Conservation (phyloP, 2,888 invertebrate species). For the Drosophila prostipennis region DNA sequence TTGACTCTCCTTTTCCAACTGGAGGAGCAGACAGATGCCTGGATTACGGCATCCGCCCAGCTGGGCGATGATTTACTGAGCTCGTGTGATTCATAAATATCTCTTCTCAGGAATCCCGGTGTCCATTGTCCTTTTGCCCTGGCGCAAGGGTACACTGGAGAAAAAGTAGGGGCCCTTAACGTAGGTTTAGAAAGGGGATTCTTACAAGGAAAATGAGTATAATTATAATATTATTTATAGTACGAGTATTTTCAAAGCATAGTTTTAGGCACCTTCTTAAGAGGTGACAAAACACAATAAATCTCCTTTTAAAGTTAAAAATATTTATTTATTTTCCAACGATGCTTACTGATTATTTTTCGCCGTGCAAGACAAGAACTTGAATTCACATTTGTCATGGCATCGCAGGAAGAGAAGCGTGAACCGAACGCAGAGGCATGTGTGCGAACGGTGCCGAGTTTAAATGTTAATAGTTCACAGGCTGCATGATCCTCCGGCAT, state of each 20-base stretch:
- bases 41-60: slow-evolving; percentile 2
- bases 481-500: slow-evolving; percentile 26
- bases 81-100: slow-evolving; percentile 80
- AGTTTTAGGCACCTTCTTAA: neutral
- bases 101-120: slow-evolving; percentile 45
- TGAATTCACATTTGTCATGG: slow-evolving; percentile 54
- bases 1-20: slow-evolving; percentile 18
- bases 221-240: too few species aligned
- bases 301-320: neutral
- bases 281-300: neutral
- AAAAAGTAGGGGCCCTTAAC: neutral
- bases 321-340: too few species aligned
- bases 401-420: slow-evolving; percentile 17
- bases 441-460: slow-evolving; percentile 47
- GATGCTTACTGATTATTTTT: neutral
- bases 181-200: too few species aligned
- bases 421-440: slow-evolving; percentile 1
- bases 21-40: slow-evolving; percentile 16
- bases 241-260: too few species aligned
- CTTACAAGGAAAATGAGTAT: too few species aligned
- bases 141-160: slow-evolving; percentile 1
- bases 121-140: slow-evolving; percentile 18
- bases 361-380: slow-evolving; percentile 11
- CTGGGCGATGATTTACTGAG: slow-evolving; percentile 62
- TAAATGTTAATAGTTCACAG: slow-evolving; percentile 65